Percentiles rank a stretch among this genome's conserved stretches.
phyloP scores from a whole-genome alignment of 1,140 invertebrate species.

The Lepidurus arcticus region DNA sequence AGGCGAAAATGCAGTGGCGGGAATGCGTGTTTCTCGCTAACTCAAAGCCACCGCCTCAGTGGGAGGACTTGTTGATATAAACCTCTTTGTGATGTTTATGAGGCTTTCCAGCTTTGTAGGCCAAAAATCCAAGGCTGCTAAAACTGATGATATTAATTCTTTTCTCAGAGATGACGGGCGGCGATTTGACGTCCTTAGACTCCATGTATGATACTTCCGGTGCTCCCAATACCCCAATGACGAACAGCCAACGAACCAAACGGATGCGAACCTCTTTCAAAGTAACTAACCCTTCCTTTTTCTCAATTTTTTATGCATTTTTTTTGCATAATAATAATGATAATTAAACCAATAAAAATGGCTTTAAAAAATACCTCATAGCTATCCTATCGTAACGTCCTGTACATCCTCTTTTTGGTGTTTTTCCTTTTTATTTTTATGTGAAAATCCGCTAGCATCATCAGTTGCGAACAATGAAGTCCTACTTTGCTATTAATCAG shows the following conservation, averaged over 20 bases:
- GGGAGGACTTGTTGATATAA: constrained; percentile 21
- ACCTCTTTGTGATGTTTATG: constrained; percentile 1
- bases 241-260: constrained; percentile 62
- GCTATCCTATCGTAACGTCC: no score
- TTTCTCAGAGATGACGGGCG: constrained; percentile 14
- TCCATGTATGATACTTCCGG: constrained; percentile 33
- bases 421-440: not conserved
- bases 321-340: no score
- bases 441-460: constrained; percentile 56
- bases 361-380: no score
- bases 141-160: constrained; percentile 14
- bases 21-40: constrained; percentile 17
- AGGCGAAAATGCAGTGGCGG: constrained; percentile 12
- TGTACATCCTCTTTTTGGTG: not conserved
- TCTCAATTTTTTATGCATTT: no score
- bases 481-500: constrained; percentile 93
- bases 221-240: constrained; percentile 33
- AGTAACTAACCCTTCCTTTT: not conserved
- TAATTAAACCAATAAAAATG: no score
- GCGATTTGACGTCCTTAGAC: constrained; percentile 33
- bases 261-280: constrained; percentile 94
- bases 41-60: constrained; percentile 20
- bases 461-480: constrained; percentile 95
- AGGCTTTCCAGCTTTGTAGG: constrained; percentile 18
- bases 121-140: not conserved